phyloP scores from a whole-genome alignment of 2,113 vertebrate species.

The Plecturocebus donacophilus region DNA sequence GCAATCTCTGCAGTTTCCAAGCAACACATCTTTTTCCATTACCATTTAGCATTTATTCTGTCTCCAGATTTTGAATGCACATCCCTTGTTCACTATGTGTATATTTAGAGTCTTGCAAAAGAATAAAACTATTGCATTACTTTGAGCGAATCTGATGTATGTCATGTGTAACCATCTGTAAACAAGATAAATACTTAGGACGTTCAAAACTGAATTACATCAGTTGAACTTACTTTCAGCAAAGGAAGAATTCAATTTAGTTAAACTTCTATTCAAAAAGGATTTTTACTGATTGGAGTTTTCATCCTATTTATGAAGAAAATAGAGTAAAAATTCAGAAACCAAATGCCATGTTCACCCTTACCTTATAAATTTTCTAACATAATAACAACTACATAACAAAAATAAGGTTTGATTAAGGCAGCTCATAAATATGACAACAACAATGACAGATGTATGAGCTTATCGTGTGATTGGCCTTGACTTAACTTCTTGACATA shows the following conservation, averaged over 20 bases:
- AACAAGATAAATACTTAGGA: constrained; percentile 54
- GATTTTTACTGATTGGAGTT: constrained; percentile 46
- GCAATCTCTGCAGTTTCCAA: constrained; percentile 77
- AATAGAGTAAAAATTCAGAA: constrained; percentile 39
- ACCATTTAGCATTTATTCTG: constrained; percentile 76
- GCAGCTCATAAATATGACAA: not conserved
- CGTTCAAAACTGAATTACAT: constrained; percentile 39
- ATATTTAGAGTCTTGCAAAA: constrained; percentile 44
- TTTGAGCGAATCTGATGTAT: not conserved
- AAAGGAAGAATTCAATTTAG: constrained; percentile 42
- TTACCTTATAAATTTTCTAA: not conserved
- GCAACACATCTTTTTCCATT: constrained; percentile 76
- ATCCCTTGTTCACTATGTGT: constrained; percentile 56
- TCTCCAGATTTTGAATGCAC: constrained; percentile 60
- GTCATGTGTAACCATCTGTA: constrained; percentile 35
- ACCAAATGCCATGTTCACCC: not conserved
- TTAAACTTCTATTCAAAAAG: constrained; percentile 30
- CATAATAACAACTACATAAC: not conserved
- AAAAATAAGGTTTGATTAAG: not conserved
- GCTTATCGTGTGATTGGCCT: not conserved
- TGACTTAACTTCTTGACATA: not conserved
- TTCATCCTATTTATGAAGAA: constrained; percentile 20
- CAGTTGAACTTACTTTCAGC: constrained; percentile 3
- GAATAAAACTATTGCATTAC: constrained; percentile 20
- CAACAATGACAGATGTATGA: not conserved